These are phyloP conservation scores for Hoplodrina ambigua DNA, from an alignment of 2,888 invertebrate genomes.

Conservation along the genomic window DNA sequence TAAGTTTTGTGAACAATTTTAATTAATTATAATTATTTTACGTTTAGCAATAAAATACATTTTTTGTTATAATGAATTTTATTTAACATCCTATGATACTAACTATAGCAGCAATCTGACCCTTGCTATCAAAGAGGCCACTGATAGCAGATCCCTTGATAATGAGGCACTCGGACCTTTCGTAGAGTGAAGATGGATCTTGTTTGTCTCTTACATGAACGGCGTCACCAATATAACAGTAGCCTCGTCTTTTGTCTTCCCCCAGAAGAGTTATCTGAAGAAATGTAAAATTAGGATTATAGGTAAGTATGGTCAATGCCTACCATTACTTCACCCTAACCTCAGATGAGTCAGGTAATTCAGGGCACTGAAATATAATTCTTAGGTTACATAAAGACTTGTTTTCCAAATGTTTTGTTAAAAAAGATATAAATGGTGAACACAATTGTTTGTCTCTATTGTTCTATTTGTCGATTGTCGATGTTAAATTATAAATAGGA, in stretches of 20 bases:
- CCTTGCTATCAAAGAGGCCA: conserved; percentile 58
- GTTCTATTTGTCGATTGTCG: too few species aligned
- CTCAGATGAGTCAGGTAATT: too few species aligned
- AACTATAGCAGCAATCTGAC: conserved; percentile 63
- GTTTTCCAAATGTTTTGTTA: too few species aligned
- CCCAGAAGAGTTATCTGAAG: conserved; percentile 65
- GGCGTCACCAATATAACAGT: conserved; percentile 70
- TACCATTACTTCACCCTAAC: too few species aligned
- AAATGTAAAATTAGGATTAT: conserved; percentile 3
- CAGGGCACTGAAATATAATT: too few species aligned
- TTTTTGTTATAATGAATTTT: conserved; percentile 35
- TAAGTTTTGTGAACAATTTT: conserved; percentile 70
- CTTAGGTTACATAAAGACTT: too few species aligned
- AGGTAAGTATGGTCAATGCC: neutral
- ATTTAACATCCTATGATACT: conserved; percentile 63
- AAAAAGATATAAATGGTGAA: too few species aligned
- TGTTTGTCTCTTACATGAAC: conserved; percentile 68
- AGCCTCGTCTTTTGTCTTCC: conserved; percentile 65
- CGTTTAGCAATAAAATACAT: conserved; percentile 46
- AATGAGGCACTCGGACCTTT: conserved; percentile 66
- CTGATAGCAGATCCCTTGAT: conserved; percentile 62
- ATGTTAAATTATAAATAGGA: too few species aligned
- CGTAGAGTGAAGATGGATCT: conserved; percentile 59
- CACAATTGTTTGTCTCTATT: too few species aligned
- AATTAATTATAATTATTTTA: conserved; percentile 29